Evolutionary conservation across 2,113 vertebrate species (phyloP).

Genomic region (Grammomys dolichurus): DNA sequence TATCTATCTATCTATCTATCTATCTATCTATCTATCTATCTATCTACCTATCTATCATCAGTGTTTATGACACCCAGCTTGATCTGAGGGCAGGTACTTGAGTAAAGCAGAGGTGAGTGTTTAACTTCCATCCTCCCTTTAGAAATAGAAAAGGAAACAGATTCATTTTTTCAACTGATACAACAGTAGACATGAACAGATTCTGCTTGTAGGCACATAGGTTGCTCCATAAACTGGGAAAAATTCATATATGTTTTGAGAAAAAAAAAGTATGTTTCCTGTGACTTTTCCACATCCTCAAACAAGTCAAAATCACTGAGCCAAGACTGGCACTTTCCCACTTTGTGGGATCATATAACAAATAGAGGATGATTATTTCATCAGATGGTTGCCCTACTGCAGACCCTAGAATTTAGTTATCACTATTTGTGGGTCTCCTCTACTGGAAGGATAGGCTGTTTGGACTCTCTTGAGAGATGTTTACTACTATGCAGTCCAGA

Average conservation of each 20-base stretch:
- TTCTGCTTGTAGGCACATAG: not conserved
- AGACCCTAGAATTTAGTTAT: too few relatives aligned
- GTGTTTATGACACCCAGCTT: not conserved
- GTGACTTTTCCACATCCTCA: too few relatives aligned
- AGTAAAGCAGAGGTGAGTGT: not conserved
- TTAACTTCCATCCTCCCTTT: not conserved
- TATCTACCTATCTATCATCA: not conserved
- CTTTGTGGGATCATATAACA: too few relatives aligned
- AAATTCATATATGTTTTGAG: not conserved
- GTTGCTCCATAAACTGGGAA: not conserved
- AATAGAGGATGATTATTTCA: too few relatives aligned
- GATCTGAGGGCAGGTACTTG: not conserved
- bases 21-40: not conserved
- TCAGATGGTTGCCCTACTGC: too few relatives aligned
- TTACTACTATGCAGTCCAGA: rapidly evolving
- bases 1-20: too few relatives aligned
- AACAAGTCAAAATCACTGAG: too few relatives aligned
- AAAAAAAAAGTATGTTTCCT: not conserved
- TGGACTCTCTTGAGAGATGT: rapidly evolving
- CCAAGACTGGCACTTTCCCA: too few relatives aligned
- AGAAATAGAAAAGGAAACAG: not conserved
- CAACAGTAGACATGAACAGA: not conserved
- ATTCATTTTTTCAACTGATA: not conserved
- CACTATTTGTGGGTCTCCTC: too few relatives aligned
- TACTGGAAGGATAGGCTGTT: not conserved